Base-by-base conservation (phyloP, 2,888 invertebrate species). In the Luperina nickerlii region DNA sequence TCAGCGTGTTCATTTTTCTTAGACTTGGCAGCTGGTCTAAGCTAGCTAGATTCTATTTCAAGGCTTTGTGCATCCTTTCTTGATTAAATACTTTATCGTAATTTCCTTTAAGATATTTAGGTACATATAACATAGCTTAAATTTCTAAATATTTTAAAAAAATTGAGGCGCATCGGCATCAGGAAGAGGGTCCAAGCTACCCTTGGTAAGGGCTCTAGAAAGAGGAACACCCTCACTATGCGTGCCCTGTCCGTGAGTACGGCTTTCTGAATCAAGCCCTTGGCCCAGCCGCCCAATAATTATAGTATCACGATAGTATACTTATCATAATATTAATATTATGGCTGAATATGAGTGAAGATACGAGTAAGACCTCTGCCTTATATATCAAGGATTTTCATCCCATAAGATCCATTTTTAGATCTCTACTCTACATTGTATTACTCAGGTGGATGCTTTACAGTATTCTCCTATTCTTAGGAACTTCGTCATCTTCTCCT, bases 401-500 rank as follows among this genome's bases (percentile, higher is more conserved):
- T 60, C 0, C 6, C 2, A 15, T 15, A 2, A 62, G n/a, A n/a
- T n/a, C 5, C 6, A 7, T 60, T 62, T 27, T 62, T 62, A 27
- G n/a, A n/a, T 11, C 5, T n/a, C n/a, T 18, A 27, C 4, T 63
- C 63, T 8, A 18, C 18, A 18, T 65, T 65, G 38, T 11, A 4
- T 20, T 24, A 9, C 20, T 24, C 9, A 65, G 5, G 24, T 20
- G 20, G 20, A 18, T 20, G 2, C 38, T 65, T 65, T 11, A 65
- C 11, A 38, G 11, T 65, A 54, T 48, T 27, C 11, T 57, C 1
- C 9, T 54, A 68, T 45, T 81, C 82, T 20, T 90, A 97, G 98
- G 90, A 97, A 98, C 95, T 99, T 99, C 93, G 99, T 99, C 0
- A 98, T 98, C 38, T 99, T 99, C 96, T 99, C 99, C 0, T 99